Conservation (phyloP, 2,797 vertebrate genomes). For the Chiloscyllium punctatum region DNA sequence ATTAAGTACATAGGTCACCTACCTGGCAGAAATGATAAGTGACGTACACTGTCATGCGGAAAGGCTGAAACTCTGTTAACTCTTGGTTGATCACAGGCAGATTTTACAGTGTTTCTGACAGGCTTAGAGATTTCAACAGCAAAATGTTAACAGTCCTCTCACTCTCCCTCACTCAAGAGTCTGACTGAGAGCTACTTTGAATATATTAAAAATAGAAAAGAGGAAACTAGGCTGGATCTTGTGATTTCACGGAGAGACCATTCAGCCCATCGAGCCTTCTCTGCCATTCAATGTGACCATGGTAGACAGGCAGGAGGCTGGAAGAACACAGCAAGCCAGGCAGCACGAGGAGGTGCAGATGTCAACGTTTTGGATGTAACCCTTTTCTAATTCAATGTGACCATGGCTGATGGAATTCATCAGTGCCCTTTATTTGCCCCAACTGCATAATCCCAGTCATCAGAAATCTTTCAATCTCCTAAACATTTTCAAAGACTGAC, state of each 20-base stretch:
- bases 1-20: not conserved
- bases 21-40: not conserved
- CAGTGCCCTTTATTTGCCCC: too few species aligned
- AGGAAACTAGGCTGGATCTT: not conserved
- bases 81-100: not conserved
- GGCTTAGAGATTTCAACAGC: not conserved
- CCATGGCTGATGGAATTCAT: too few species aligned
- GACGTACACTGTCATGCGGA: not conserved
- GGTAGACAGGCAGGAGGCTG: too few species aligned
- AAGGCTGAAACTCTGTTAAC: not conserved
- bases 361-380: too few species aligned
- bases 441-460: too few species aligned
- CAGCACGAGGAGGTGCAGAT: too few species aligned
- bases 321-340: too few species aligned
- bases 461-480: too few species aligned
- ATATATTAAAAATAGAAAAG: not conserved
- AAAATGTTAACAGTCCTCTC: not conserved
- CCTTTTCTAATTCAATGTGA: too few species aligned
- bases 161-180: not conserved
- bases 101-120: not conserved
- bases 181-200: not conserved
- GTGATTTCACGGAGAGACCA: not conserved
- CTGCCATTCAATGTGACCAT: too few species aligned
- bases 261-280: too few species aligned
- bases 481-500: too few species aligned